A percentile compares a stretch with the other conserved stretches of the same genome.
Conservation (phyloP, 2,113 vertebrate genomes). For the Malaclemys terrapin region DNA sequence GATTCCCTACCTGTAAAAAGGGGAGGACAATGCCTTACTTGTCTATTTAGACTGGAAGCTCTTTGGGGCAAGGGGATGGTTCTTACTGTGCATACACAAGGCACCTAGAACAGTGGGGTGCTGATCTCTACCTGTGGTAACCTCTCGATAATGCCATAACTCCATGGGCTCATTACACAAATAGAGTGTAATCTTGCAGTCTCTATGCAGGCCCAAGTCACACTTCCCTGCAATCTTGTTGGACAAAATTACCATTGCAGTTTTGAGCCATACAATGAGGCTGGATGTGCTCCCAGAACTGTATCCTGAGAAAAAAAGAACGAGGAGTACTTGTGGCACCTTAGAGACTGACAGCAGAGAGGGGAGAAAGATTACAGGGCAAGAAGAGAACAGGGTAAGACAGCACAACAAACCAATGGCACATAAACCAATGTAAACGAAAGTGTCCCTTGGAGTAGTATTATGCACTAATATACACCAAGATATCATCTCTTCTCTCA, state of each 20-base stretch:
- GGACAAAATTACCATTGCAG: not conserved
- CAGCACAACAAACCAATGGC: not conserved
- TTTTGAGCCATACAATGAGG: not conserved
- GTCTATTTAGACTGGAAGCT: not conserved
- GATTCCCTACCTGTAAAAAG: not conserved
- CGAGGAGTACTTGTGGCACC: too few relatives aligned
- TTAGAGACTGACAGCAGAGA: not conserved
- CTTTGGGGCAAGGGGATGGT: rapidly evolving
- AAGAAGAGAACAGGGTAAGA: not conserved
- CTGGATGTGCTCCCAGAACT: not conserved
- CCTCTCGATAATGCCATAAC: not conserved
- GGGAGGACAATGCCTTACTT: not conserved
- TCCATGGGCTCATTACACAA: rapidly evolving
- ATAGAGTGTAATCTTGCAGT: rapidly evolving
- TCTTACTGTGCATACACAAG: not conserved
- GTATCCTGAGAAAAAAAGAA: not conserved
- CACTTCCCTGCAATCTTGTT: rapidly evolving
- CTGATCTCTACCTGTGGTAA: not conserved
- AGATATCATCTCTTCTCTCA: not conserved
- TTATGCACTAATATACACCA: not conserved
- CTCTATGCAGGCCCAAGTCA: not conserved
- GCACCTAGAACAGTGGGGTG: rapidly evolving
- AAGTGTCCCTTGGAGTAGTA: not conserved
- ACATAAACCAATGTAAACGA: slow-evolving; percentile 8
- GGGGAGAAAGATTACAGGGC: not conserved